Percentiles rank a stretch among this genome's conserved stretches.
Evolutionary conservation across 1,140 invertebrate species (phyloP).

Genomic region (Diorhabda carinulata): DNA sequence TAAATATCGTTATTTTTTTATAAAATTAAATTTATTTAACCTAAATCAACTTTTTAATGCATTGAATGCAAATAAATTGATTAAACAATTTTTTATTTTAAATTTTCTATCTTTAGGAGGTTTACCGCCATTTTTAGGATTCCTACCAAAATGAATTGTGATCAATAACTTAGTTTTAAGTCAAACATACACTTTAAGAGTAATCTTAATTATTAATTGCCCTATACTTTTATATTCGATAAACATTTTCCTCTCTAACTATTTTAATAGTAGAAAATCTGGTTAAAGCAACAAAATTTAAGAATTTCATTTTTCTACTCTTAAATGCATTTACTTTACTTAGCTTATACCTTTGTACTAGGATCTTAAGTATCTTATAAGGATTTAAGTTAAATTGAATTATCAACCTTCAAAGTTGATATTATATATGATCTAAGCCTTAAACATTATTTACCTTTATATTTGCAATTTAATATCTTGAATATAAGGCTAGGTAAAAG

Average conservation of each 20-base stretch:
- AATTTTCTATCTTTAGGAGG: constrained; percentile 54
- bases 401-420: no score
- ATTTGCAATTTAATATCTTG: no score
- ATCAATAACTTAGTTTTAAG: constrained; percentile 49
- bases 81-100: constrained; percentile 49
- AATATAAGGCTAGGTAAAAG: no score
- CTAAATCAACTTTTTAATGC: constrained; percentile 49
- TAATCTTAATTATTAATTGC: constrained; percentile 49
- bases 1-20: constrained; percentile 47
- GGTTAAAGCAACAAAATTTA: constrained; percentile 5
- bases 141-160: constrained; percentile 53
- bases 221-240: constrained; percentile 50
- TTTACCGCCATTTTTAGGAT: constrained; percentile 53
- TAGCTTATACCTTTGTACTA: constrained; percentile 30
- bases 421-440: no score
- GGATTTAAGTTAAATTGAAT: no score
- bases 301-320: constrained; percentile 20
- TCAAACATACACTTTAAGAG: constrained; percentile 44
- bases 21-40: constrained; percentile 47
- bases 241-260: constrained; percentile 22
- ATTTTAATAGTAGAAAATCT: constrained; percentile 3
- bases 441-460: no score
- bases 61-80: constrained; percentile 41
- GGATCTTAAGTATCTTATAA: no score
- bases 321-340: constrained; percentile 45